Evolutionary conservation across 2,888 invertebrate genomes (phyloP), one percentile per base, ranked within the genome.

Genomic region (Gari tellinella): DNA sequence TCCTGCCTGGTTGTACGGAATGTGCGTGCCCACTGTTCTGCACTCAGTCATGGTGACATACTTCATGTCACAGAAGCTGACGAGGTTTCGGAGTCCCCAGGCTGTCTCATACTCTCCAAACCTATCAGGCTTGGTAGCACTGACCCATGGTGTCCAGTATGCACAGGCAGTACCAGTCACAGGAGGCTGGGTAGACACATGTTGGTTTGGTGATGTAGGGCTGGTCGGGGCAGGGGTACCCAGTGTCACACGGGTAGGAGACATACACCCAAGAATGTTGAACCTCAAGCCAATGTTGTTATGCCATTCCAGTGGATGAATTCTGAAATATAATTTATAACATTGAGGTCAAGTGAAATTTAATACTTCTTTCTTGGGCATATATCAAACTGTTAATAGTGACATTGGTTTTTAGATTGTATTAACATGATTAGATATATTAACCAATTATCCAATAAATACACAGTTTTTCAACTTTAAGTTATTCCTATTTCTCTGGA

Each of bases 1-100:
- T 90, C 0, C 97, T 92, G 0, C 97, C 96, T 84, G 70, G 46
- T 82, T 77, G 51, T 79, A 83, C 8, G 78, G 60, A 19, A 77
- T 72, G 19, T 81, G 77, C 12, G 81, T 76, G 26, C 75, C 82
- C 1, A 82, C 84, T 12, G 85, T 83, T 19, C 87, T 69, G 52
- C 88, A 88, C 48, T 73, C 75, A 2, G 67, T 70, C 31, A 41
- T 66, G 17, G 69, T 58, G 26, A 73, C 62, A 48, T 55, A 64
- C 12, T 69, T 58, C 48, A 64, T 60, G 21, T 80, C 66, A 66
- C 87, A 87, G 57, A 84, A 73, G 23, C 61, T 78, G 23, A 86
- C 80, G 43, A 81, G 67, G 12, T 75, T 68, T 31, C 74, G 68
- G 60, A 87, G 68, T 37, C 80, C 69, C 64, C 70, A 79, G 26